phyloP scores from a whole-genome alignment of 2,888 invertebrate species.

The Mystacides longicornis region DNA sequence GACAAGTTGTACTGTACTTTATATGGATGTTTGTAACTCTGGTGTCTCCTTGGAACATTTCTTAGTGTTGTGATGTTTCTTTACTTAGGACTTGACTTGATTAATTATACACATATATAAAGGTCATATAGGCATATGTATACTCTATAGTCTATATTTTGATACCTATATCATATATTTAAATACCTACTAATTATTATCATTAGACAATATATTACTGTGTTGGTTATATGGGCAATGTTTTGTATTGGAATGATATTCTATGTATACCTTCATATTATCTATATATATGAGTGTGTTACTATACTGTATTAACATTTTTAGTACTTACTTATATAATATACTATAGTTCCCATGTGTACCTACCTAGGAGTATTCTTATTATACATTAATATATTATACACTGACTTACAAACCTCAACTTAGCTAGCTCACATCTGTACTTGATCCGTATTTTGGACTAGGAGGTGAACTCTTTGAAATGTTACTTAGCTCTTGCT shows the following conservation, averaged over 20 bases:
- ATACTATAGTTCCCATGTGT: too few species aligned
- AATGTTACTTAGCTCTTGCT: too few species aligned
- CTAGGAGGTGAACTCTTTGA: too few species aligned
- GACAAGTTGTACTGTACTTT: constrained; percentile 9
- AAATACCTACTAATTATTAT: background rate
- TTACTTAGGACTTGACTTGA: constrained; percentile 22
- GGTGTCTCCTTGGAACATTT: constrained; percentile 25
- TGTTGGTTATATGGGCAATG: constrained; percentile 23
- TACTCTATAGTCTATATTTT: background rate
- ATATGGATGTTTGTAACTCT: constrained; percentile 24
- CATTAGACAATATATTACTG: background rate
- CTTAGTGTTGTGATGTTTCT: constrained; percentile 25
- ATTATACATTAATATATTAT: too few species aligned
- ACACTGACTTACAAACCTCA: too few species aligned
- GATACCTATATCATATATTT: background rate
- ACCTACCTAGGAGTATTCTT: too few species aligned
- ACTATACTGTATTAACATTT: background rate
- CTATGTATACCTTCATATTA: constrained; percentile 12
- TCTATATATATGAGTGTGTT: background rate
- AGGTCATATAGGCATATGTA: background rate
- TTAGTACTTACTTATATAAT: background rate
- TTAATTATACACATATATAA: background rate
- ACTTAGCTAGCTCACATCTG: too few species aligned
- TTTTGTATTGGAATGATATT: constrained; percentile 24
- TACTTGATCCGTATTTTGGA: too few species aligned